These are phyloP conservation scores for Scaeva pyrastri DNA, from an alignment of 2,888 invertebrate species.

Conservation along the genomic window DNA sequence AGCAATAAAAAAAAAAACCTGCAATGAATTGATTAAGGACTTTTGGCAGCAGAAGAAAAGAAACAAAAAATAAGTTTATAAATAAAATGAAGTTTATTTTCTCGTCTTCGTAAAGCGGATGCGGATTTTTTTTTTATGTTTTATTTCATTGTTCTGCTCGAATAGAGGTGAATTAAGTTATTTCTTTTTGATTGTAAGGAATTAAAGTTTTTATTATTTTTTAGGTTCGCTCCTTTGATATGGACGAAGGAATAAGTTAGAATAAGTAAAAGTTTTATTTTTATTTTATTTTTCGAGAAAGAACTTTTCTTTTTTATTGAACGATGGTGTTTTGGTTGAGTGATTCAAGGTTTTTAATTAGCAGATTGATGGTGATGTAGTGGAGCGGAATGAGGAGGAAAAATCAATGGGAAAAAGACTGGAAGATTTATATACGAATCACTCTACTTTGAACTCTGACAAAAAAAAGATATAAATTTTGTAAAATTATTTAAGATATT, in stretches of 20 bases:
- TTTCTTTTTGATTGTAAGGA: conserved; percentile 19
- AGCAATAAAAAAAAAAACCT: conserved; percentile 40
- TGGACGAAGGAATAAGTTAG: neutral
- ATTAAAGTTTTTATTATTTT: conserved; percentile 21
- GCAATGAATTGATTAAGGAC: conserved; percentile 68
- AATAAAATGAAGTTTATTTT: conserved; percentile 64
- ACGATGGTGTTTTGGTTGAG: conserved; percentile 30
- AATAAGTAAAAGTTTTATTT: conserved; percentile 27
- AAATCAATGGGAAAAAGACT: no score
- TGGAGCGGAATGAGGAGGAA: neutral
- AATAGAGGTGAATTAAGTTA: conserved; percentile 50
- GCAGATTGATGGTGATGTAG: neutral
- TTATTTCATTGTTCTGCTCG: conserved; percentile 43
- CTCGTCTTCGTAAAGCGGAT: conserved; percentile 18
- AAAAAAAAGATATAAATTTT: no score
- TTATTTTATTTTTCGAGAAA: conserved; percentile 30
- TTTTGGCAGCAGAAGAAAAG: neutral
- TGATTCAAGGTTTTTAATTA: conserved; percentile 47
- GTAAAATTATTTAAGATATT: no score
- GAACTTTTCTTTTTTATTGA: conserved; percentile 22
- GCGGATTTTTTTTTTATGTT: conserved; percentile 10
- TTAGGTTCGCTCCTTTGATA: neutral
- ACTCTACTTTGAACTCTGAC: no score
- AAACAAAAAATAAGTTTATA: conserved; percentile 14
- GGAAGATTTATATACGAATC: no score